Conservation (phyloP, 2,888 invertebrate species). For the Zygogramma bicolorata region DNA sequence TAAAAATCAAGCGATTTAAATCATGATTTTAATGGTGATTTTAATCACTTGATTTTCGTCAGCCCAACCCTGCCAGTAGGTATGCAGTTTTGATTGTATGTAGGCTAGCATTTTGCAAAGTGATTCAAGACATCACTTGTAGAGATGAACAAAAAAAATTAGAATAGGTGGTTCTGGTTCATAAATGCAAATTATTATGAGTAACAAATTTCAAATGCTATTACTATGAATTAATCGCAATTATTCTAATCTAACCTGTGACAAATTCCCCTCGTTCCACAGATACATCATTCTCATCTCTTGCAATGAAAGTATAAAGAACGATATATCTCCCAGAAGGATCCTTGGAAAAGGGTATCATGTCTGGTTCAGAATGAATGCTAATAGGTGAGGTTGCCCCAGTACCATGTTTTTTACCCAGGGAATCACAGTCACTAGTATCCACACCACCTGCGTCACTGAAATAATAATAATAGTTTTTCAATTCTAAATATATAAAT, state of each 20-base stretch:
- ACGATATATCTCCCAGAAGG: conserved; percentile 93
- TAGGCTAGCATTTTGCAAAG: no score
- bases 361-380: conserved; percentile 71
- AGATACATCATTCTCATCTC: conserved; percentile 94
- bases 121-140: no score
- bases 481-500: neutral
- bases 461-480: conserved; percentile 3
- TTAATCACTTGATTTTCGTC: no score
- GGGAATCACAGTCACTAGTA: conserved; percentile 74
- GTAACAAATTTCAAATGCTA: no score
- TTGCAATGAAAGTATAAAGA: conserved; percentile 90
- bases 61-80: no score
- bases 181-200: no score
- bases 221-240: neutral
- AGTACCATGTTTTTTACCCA: conserved; percentile 70
- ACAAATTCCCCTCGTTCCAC: conserved; percentile 95
- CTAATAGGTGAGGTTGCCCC: conserved; percentile 67
- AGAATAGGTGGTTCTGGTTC: no score
- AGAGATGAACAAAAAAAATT: no score
- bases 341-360: conserved; percentile 81
- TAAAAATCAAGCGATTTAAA: no score
- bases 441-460: conserved; percentile 67
- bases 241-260: conserved; percentile 71
- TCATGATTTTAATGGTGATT: no score
- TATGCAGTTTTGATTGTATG: no score